Base-by-base conservation (phyloP, 2,888 invertebrate species). In the Trissoscelio sp. region DNA sequence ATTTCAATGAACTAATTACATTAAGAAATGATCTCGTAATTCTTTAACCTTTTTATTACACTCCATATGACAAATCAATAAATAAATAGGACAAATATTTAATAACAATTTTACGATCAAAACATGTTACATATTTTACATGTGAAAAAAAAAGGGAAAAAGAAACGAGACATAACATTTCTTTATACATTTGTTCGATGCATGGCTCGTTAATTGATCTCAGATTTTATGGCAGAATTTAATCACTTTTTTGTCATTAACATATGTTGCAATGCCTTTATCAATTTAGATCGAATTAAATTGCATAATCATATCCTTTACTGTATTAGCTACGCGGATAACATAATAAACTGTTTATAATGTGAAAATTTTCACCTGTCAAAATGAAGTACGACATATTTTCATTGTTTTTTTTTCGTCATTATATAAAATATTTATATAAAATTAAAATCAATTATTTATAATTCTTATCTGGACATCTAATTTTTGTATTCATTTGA, bases 291-390 rank as follows among this genome's bases (percentile, higher is more conserved):
- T 46, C 46, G 18, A 24, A 48, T 48, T 7, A 22, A 48, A 24
- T 48, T 48, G 14, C n/a, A 24, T 22, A 48, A 48, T 7, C 20
- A 24, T n/a, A 6, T 24, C 4, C 5, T 48, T 11, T 48, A 22
- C 22, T 48, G 22, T 44, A 44, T 18, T 7, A n/a, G 20, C 18
- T 16, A 5, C 5, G n/a, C 2, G 44, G 18, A 9, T 9, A 18
- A 44, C 5, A 44, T 18, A 44, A 9, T 14, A 0, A 9, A 9
- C 3, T 44, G 18, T 44, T 44, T 16, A 44, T 18, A 9, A 18
- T 18, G 24, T 12, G 46, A 48, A 48, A 48, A 48, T 22, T 48
- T 11, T 24, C 24, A 24, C 48, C 48, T 24, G 48, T 22, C 24
- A 20, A 48, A 22, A 2, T 12, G 9, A 44, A 48, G 22, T 48